Conservation (phyloP, 2,797 vertebrate species). For the Bradypodion ventrale region DNA sequence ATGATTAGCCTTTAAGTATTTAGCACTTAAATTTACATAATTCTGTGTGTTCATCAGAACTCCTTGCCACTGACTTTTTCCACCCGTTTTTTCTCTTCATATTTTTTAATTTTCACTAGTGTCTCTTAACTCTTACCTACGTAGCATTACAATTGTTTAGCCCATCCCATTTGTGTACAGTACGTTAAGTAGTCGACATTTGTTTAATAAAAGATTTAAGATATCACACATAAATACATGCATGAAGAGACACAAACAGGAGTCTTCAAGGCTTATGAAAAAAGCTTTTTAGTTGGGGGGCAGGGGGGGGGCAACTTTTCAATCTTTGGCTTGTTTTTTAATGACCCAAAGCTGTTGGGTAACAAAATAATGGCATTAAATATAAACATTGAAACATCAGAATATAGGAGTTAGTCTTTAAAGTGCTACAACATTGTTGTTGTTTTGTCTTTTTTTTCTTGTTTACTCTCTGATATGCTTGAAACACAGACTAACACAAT, state of each 20-base stretch:
- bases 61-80: neutral
- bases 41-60: neutral
- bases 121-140: neutral
- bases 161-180: neutral
- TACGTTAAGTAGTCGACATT: neutral
- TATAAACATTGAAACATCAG: neutral
- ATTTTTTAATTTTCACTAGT: conserved; percentile 4
- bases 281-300: no score
- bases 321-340: neutral
- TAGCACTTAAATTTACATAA: no score
- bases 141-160: neutral
- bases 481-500: no score
- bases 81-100: neutral
- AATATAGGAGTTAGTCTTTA: no score
- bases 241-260: neutral
- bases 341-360: neutral
- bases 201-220: neutral
- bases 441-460: no score
- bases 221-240: no score
- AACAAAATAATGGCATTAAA: neutral
- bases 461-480: no score
- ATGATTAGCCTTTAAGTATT: neutral
- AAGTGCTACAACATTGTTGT: no score
- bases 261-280: neutral
- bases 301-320: no score